Evolutionary conservation across 2,113 vertebrate species (phyloP), one percentile per base, ranked within the genome.

Genomic region (Pseudolaguvia tuberculata): DNA sequence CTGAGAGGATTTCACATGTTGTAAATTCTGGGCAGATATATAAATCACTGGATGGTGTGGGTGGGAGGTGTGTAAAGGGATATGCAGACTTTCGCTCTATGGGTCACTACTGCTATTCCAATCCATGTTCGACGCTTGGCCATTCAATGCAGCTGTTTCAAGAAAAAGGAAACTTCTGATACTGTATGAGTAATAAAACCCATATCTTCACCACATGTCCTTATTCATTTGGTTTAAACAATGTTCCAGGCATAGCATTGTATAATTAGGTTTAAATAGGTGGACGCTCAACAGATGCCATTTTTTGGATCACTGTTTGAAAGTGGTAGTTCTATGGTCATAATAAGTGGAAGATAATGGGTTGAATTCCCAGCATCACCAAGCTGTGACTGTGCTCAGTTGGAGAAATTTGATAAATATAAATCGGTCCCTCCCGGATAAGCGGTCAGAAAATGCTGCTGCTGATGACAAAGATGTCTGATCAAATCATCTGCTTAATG

Each of bases 11-110:
- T 90, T 87, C 85, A 86, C 86, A 85, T 87, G 85, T 81, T 84
- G 84, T 87, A 89, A 87, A 89, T 89, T 89, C 79, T 83, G 78
- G 80, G 52, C 82, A 87, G 78, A 87, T 84, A 83, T 83, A 84
- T 89, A 88, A 89, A 91, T 88, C 87, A 89, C 70, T 79, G 75
- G 76, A 78, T 79, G 51, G 78, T 56, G 66, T 42, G 80, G 75
- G 72, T 68, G 15, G 56, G 51, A 42, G 71, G 66, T 70, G 75
- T 23, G 78, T 81, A 85, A 87, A 72, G 47, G 78, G 81, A 84
- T 86, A 84, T 78, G 83, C 76, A 83, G 84, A 85, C 83, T 72
- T 86, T 87, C 84, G 73, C 75, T 84, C 82, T 74, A 4, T 77
- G 78, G 88, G 85, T 87, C 85, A 85, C 11, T 59, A 58, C 69